phyloP scores from a whole-genome alignment of 2,888 invertebrate species.

The Drosophila fungiperda region DNA sequence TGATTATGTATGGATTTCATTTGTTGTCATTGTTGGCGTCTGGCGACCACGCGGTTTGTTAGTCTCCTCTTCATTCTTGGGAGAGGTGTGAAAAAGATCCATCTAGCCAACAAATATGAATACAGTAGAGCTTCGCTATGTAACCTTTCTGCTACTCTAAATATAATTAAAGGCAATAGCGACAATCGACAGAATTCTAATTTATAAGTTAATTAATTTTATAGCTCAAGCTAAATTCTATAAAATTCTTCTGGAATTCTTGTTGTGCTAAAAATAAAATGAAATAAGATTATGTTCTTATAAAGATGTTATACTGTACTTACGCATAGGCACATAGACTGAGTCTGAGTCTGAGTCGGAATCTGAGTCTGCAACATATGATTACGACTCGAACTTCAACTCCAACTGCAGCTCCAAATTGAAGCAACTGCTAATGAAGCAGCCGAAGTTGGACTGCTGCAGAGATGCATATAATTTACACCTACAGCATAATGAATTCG shows the following conservation, averaged over 20 bases:
- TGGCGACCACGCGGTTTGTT: slow-evolving; percentile 34
- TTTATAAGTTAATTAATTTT: not conserved
- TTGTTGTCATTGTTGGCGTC: slow-evolving; percentile 57
- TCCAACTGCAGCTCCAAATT: slow-evolving; percentile 11
- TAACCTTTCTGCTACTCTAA: not conserved
- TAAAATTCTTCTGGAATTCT: not conserved
- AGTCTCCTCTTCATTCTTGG: slow-evolving; percentile 26
- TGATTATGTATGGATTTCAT: slow-evolving; percentile 73
- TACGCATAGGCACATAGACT: slow-evolving; percentile 9
- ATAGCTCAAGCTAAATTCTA: not conserved
- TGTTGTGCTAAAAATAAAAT: not conserved
- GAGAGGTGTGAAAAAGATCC: slow-evolving; percentile 56
- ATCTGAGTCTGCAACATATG: slow-evolving; percentile 10
- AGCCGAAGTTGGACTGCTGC: slow-evolving; percentile 5
- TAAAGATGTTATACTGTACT: not conserved
- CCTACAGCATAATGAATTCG: slow-evolving; percentile 42
- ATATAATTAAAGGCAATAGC: not conserved
- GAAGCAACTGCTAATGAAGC: slow-evolving; percentile 61
- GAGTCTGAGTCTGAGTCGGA: not conserved
- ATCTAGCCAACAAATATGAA: not conserved
- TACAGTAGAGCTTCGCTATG: not conserved
- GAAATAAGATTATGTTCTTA: not conserved
- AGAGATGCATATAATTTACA: slow-evolving; percentile 54
- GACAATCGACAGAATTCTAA: not conserved
- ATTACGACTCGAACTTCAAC: slow-evolving; percentile 21